A percentile compares a stretch with the other conserved stretches of the same genome.
phyloP scores from a whole-genome alignment of 2,113 vertebrate species.

The Lophochroa leadbeateri region DNA sequence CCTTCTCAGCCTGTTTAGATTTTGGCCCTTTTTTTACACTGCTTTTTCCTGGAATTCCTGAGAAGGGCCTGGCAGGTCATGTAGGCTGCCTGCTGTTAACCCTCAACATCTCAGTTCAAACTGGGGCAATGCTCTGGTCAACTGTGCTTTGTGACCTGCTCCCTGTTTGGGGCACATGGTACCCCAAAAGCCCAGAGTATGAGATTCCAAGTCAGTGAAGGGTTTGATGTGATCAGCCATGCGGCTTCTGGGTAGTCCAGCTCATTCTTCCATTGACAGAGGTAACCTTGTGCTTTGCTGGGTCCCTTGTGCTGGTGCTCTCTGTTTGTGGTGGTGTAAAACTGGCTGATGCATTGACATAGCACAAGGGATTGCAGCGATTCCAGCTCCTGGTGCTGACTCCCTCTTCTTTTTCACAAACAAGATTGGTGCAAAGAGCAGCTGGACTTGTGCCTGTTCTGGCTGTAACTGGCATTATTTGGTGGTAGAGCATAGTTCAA shows the following conservation, averaged over 20 bases:
- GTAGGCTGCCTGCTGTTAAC: background rate
- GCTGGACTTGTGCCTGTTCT: background rate
- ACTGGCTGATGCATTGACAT: background rate
- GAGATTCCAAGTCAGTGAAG: background rate
- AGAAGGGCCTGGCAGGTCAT: background rate
- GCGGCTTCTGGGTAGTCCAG: background rate
- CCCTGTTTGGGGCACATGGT: background rate
- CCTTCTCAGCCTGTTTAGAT: slow-evolving; percentile 34
- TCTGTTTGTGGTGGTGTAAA: background rate
- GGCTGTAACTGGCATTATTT: background rate
- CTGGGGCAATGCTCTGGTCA: background rate
- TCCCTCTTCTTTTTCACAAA: background rate
- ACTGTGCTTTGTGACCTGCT: background rate
- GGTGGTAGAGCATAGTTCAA: background rate
- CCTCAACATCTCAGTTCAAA: background rate
- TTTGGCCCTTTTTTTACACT: background rate
- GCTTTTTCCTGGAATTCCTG: slow-evolving; percentile 46
- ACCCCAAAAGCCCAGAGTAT: background rate
- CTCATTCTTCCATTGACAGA: background rate
- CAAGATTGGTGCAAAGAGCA: background rate
- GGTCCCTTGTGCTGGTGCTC: background rate
- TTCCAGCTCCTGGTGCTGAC: background rate
- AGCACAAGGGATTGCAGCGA: background rate
- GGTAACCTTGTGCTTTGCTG: background rate
- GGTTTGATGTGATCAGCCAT: background rate